These are phyloP conservation scores for Danaus melanippus DNA, from an alignment of 1,140 invertebrate genomes.

Conservation along the genomic window DNA sequence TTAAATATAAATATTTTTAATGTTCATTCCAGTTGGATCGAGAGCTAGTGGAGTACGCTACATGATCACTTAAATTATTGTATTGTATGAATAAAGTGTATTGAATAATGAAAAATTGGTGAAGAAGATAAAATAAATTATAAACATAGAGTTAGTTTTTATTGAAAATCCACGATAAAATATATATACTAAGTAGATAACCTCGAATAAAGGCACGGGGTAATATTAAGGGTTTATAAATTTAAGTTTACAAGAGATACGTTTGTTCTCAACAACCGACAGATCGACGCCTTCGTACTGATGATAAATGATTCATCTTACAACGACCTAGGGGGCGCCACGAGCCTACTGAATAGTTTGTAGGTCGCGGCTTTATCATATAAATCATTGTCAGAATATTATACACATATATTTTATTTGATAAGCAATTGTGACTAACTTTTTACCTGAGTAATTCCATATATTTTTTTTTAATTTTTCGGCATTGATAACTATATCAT, in stretches of 20 bases:
- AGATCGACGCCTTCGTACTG: too few species aligned
- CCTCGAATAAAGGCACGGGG: too few species aligned
- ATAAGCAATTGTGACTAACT: too few species aligned
- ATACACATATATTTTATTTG: conserved; percentile 16
- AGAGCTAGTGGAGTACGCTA: conserved; percentile 62
- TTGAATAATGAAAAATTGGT: conserved; percentile 68
- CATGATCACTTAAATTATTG: conserved; percentile 71
- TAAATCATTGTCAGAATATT: conserved; percentile 66
- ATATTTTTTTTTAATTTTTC: too few species aligned
- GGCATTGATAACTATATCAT: too few species aligned
- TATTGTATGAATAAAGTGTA: conserved; percentile 69
- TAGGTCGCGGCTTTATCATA: conserved; percentile 65
- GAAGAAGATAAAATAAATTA: conserved; percentile 70
- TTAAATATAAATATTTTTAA: conserved; percentile 66
- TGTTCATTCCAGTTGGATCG: conserved; percentile 70
- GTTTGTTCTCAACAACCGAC: too few species aligned
- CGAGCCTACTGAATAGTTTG: conserved; percentile 45
- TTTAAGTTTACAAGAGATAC: too few species aligned
- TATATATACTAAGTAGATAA: too few species aligned
- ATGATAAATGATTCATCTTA: too few species aligned
- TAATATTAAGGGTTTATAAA: too few species aligned
- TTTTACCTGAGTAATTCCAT: too few species aligned
- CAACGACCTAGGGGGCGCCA: conserved; percentile 25
- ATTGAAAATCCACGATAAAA: background rate
- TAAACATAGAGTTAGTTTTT: conserved; percentile 53